Evolutionary conservation across 1,140 invertebrate species (phyloP).

Genomic region (Apis mellifera): DNA sequence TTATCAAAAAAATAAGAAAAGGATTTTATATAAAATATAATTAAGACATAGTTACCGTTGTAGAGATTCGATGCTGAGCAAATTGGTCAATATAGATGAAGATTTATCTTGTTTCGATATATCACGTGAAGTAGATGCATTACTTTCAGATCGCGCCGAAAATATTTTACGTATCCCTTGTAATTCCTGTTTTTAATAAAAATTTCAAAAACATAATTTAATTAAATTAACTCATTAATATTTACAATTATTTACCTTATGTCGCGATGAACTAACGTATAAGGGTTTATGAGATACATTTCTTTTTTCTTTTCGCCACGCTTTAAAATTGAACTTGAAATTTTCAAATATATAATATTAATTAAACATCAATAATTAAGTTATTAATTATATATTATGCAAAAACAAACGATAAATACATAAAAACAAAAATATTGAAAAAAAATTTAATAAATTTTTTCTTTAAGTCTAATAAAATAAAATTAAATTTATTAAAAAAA

Average conservation of each 20-base stretch:
- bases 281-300: not conserved
- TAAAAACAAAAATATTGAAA: no score
- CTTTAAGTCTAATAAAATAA: no score
- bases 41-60: slow-evolving; percentile 1
- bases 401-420: no score
- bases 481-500: no score
- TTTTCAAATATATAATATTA: not conserved
- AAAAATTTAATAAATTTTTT: no score
- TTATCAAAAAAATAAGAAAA: not conserved
- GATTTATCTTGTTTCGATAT: not conserved
- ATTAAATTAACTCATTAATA: not conserved
- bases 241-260: not conserved
- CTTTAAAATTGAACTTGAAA: not conserved
- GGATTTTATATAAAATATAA: not conserved
- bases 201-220: not conserved
- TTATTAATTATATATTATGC: no score
- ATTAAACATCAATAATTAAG: no score
- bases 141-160: not conserved
- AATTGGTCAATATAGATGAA: not conserved
- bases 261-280: not conserved
- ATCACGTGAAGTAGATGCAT: not conserved
- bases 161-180: slow-evolving; percentile 9
- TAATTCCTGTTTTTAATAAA: slow-evolving; percentile 5
- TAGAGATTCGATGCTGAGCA: not conserved
- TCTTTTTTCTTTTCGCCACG: not conserved